These are phyloP conservation scores for Trachelus tabidus DNA, from an alignment of 2,888 invertebrate genomes.

Conservation along the genomic window DNA sequence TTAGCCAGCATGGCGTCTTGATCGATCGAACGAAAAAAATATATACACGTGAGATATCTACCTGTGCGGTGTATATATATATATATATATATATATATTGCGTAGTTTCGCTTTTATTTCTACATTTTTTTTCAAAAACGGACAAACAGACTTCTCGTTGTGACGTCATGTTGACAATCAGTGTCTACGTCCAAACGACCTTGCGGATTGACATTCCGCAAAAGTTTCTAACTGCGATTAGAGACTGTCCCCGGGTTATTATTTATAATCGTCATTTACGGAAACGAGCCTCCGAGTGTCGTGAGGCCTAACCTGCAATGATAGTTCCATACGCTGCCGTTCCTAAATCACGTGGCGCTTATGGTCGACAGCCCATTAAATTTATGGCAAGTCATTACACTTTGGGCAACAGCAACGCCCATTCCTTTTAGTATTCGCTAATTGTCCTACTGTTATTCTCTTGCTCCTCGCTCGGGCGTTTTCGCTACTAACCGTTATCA, in stretches of 20 bases:
- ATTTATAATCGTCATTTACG: conserved; percentile 21
- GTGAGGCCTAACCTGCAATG: background rate
- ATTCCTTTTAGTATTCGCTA: background rate
- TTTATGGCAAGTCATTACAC: background rate
- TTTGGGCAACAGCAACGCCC: background rate
- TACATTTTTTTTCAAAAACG: background rate
- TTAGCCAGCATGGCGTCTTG: background rate
- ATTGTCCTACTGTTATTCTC: background rate
- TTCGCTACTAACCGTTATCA: background rate
- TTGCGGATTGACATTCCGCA: background rate
- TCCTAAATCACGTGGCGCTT: background rate
- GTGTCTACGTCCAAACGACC: background rate
- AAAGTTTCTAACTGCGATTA: conserved; percentile 24
- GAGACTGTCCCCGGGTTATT: conserved; percentile 17
- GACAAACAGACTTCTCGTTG: background rate
- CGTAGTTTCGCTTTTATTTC: too few relatives aligned
- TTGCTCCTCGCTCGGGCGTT: background rate
- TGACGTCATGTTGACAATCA: too few relatives aligned
- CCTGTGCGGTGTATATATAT: too few relatives aligned
- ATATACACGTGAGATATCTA: background rate
- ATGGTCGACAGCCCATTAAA: background rate
- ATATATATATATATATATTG: too few relatives aligned
- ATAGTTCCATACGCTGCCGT: background rate
- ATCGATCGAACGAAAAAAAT: background rate
- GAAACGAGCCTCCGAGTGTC: conserved; percentile 18